Conservation (phyloP, 2,797 vertebrate genomes). For the Mareca strepera region DNA sequence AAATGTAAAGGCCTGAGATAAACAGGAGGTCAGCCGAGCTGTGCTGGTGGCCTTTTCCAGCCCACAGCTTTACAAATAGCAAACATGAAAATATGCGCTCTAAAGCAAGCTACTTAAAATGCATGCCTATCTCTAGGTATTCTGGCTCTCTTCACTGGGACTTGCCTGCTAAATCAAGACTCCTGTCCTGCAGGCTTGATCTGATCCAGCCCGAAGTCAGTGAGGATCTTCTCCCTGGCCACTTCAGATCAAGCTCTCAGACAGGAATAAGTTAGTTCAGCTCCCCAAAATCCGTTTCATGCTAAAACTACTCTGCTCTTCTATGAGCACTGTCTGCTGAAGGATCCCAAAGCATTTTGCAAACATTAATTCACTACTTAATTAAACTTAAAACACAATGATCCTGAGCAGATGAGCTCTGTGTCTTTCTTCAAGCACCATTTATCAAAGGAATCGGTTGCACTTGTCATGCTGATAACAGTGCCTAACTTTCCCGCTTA, state of each 20-base stretch:
- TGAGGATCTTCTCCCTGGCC: slow-evolving; percentile 37
- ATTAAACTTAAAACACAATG: slow-evolving; percentile 65
- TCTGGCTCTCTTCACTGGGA: not conserved
- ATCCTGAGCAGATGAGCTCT: slow-evolving; percentile 44
- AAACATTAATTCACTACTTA: slow-evolving; percentile 64
- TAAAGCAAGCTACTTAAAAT: slow-evolving; percentile 16
- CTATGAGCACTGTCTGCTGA: not conserved
- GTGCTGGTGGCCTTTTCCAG: slow-evolving; percentile 18
- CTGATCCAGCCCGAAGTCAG: slow-evolving; percentile 45
- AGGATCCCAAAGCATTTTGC: slow-evolving; percentile 49
- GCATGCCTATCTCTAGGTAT: not conserved
- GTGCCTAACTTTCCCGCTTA: slow-evolving; percentile 27
- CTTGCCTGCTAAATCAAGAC: slow-evolving; percentile 29
- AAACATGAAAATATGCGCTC: not conserved
- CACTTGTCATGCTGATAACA: slow-evolving; percentile 62
- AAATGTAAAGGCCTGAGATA: slow-evolving; percentile 31
- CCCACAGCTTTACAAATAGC: slow-evolving; percentile 4
- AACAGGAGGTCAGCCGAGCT: not conserved
- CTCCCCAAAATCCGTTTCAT: slow-evolving; percentile 25
- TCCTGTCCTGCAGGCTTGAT: slow-evolving; percentile 28
- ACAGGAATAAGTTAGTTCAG: slow-evolving; percentile 9
- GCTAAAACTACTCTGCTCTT: slow-evolving; percentile 1
- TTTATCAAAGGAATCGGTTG: slow-evolving; percentile 72
- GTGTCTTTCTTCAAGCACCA: slow-evolving; percentile 59
- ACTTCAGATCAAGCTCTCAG: slow-evolving; percentile 31